These are phyloP conservation scores for Drosophila pectinifera DNA, from an alignment of 1,140 invertebrate species.

Conservation along the genomic window DNA sequence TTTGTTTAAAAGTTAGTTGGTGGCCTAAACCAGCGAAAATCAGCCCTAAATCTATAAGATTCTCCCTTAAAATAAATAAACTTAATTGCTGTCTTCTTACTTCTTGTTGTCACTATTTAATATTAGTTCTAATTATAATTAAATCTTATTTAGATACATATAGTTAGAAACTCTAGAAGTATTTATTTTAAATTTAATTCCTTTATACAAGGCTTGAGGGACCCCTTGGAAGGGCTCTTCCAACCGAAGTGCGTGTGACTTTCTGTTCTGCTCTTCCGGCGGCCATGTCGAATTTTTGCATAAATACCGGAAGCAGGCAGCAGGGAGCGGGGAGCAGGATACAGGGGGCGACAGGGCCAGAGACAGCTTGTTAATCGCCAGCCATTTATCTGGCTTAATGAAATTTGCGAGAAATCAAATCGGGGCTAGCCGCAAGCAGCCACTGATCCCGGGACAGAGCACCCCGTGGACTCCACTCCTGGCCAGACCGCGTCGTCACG, in stretches of 20 bases:
- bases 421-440: slow-evolving; percentile 44
- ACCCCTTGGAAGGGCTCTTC: neutral
- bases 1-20: neutral
- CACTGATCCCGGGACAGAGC: slow-evolving; percentile 15
- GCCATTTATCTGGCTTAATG: slow-evolving; percentile 85
- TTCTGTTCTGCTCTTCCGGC: slow-evolving; percentile 51
- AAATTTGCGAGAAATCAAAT: slow-evolving; percentile 80
- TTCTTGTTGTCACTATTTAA: too few species aligned
- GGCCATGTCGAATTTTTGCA: slow-evolving; percentile 81
- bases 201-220: too few species aligned
- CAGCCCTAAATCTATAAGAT: too few species aligned
- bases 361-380: slow-evolving; percentile 71
- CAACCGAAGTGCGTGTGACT: slow-evolving; percentile 47
- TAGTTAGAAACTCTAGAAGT: too few species aligned
- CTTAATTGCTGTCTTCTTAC: too few species aligned
- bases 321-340: slow-evolving; percentile 2
- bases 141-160: too few species aligned
- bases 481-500: slow-evolving; percentile 65
- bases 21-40: too few species aligned
- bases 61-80: too few species aligned
- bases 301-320: slow-evolving; percentile 47
- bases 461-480: slow-evolving; percentile 33
- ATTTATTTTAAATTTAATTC: too few species aligned
- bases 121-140: too few species aligned
- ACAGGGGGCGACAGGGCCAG: slow-evolving; percentile 3